phyloP scores from a whole-genome alignment of 1,140 invertebrate species.

The Drosophila guanche region DNA sequence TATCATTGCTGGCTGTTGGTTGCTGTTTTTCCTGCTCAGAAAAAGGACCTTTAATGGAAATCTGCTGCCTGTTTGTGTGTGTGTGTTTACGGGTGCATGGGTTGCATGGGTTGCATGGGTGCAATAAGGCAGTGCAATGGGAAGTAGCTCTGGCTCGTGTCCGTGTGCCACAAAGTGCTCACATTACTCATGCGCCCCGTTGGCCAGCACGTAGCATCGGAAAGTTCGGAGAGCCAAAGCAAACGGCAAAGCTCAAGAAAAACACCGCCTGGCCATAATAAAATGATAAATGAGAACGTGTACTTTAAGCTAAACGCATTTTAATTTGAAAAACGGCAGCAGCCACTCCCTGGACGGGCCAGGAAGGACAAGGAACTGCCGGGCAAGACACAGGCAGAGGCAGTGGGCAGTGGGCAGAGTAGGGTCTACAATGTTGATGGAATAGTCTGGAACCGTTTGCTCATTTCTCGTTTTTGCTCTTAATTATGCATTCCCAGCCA shows the following conservation, averaged over 20 bases:
- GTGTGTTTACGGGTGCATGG: too few species aligned
- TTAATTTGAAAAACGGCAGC: slow-evolving; percentile 58
- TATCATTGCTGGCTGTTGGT: slow-evolving; percentile 63
- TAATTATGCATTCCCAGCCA: slow-evolving; percentile 56
- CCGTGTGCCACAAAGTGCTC: slow-evolving; percentile 48
- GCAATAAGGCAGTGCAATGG: slow-evolving; percentile 36
- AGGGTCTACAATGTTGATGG: slow-evolving; percentile 24
- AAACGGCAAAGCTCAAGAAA: slow-evolving; percentile 14
- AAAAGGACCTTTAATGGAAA: slow-evolving; percentile 45
- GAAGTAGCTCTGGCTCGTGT: background rate
- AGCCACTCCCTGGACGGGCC: slow-evolving; percentile 3
- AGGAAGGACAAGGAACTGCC: background rate
- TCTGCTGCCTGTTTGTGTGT: slow-evolving; percentile 3
- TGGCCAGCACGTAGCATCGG: slow-evolving; percentile 48
- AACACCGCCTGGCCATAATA: slow-evolving; percentile 40
- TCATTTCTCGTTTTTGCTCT: slow-evolving; percentile 53
- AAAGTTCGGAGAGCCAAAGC: slow-evolving; percentile 31
- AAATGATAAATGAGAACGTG: slow-evolving; percentile 71
- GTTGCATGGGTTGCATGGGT: background rate
- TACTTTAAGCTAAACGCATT: slow-evolving; percentile 56
- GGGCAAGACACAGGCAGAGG: background rate
- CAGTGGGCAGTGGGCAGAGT: slow-evolving; percentile 5
- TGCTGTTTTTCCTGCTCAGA: slow-evolving; percentile 66
- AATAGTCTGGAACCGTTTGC: slow-evolving; percentile 37
- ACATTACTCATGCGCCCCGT: slow-evolving; percentile 64